Evolutionary conservation across 2,797 vertebrate genomes (phyloP).

Genomic region (Syndactyla subalaris): DNA sequence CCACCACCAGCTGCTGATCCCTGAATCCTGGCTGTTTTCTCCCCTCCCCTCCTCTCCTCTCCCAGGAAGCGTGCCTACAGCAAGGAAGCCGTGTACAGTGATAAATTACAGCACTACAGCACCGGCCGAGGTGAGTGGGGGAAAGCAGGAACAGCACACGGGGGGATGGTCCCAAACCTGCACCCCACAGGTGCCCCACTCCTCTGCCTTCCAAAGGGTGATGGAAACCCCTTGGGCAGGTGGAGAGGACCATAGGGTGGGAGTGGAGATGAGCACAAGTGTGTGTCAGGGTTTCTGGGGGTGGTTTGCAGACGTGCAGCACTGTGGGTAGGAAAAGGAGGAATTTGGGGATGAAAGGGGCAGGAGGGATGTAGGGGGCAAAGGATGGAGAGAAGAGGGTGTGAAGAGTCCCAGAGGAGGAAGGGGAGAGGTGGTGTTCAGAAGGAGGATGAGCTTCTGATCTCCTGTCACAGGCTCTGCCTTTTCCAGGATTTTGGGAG

Average conservation of each 20-base stretch:
- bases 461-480: not conserved
- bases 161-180: not conserved
- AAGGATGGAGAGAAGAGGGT: not conserved
- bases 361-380: too few relatives aligned
- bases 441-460: not conserved
- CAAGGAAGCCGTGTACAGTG: constrained; percentile 97
- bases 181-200: rapidly evolving
- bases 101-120: constrained; percentile 98
- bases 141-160: rapidly evolving
- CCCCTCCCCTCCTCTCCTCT: not conserved
- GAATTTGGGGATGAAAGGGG: not conserved
- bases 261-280: not conserved
- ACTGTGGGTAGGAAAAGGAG: not conserved
- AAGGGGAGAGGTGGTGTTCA: not conserved
- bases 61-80: constrained; percentile 94
- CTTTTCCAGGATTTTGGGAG: rapidly evolving
- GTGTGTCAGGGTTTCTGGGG: not conserved
- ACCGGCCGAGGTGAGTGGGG: constrained; percentile 92
- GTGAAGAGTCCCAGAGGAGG: not conserved
- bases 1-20: rapidly evolving
- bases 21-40: not conserved
- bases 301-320: not conserved
- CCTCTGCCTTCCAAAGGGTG: too few relatives aligned
- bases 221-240: not conserved
- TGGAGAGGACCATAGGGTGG: not conserved